Evolutionary conservation across 2,888 invertebrate species (phyloP).

Genomic region (Lithosia quadra): DNA sequence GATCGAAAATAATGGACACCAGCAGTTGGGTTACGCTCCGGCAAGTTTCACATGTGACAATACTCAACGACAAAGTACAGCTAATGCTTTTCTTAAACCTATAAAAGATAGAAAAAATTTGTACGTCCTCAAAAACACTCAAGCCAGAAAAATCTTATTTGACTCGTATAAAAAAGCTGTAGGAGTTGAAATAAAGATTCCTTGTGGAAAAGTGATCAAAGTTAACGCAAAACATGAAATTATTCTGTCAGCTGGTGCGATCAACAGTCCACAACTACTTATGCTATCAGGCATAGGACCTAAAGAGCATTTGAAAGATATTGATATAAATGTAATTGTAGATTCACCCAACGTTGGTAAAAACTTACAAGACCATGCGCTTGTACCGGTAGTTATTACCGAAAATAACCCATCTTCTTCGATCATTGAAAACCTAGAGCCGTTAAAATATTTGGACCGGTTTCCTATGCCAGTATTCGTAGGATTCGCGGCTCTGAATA

Average conservation of each 20-base stretch:
- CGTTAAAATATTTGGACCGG: conserved; percentile 49
- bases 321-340: conserved; percentile 54
- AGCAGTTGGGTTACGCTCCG: conserved; percentile 62
- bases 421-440: conserved; percentile 49
- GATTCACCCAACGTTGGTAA: conserved; percentile 64
- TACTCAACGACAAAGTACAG: conserved; percentile 60
- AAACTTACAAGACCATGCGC: conserved; percentile 67
- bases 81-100: conserved; percentile 59
- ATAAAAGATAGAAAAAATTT: conserved; percentile 62
- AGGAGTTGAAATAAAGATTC: conserved; percentile 60
- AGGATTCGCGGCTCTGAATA: conserved; percentile 62
- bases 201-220: conserved; percentile 40
- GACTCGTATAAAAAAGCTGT: conserved; percentile 51
- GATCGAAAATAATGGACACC: conserved; percentile 58
- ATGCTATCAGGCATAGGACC: conserved; percentile 74
- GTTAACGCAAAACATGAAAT: conserved; percentile 61
- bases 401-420: conserved; percentile 43
- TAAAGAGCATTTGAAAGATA: conserved; percentile 57
- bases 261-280: conserved; percentile 67
- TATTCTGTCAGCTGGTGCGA: conserved; percentile 66
- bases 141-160: conserved; percentile 62
- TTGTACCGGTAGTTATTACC: conserved; percentile 56
- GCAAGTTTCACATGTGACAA: conserved; percentile 56
- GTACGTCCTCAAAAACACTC: conserved; percentile 60
- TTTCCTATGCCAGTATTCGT: conserved; percentile 60